Percentiles rank a stretch among this genome's conserved stretches.
phyloP scores from a whole-genome alignment of 1,140 invertebrate genomes.

The Aphelenchoides avenae region DNA sequence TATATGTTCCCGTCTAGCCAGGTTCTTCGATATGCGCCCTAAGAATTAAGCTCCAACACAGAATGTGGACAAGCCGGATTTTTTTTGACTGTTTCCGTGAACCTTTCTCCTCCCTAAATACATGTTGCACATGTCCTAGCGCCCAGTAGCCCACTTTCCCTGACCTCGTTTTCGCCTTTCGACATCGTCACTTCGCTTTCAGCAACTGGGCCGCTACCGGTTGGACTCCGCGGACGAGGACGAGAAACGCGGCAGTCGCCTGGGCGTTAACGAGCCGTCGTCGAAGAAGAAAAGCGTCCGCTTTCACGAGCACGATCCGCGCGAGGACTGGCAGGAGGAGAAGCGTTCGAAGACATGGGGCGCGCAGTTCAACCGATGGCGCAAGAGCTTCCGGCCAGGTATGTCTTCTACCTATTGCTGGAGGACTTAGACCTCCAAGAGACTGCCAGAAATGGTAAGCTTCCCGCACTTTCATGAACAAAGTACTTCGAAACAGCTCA shows the following conservation, averaged over 20 bases:
- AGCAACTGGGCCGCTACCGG: slow-evolving; percentile 46
- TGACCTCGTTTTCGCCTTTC: no score
- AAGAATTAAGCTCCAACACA: neutral
- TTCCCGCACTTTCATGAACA: no score
- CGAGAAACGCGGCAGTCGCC: slow-evolving; percentile 7
- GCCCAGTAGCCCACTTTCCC: no score
- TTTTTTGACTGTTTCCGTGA: neutral
- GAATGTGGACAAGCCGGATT: neutral
- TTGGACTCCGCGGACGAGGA: slow-evolving; percentile 38
- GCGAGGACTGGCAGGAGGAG: slow-evolving; percentile 40
- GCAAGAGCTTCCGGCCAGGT: slow-evolving; percentile 17
- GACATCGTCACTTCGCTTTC: slow-evolving; percentile 16
- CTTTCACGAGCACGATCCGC: slow-evolving; percentile 36
- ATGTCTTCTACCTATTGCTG: no score
- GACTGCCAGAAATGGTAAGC: no score
- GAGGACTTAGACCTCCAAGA: no score
- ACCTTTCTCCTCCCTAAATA: neutral
- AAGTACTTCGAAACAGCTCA: no score
- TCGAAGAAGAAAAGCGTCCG: slow-evolving; percentile 35
- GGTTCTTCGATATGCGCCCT: neutral
- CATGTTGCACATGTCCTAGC: slow-evolving; percentile 2
- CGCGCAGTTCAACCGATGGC: slow-evolving; percentile 30
- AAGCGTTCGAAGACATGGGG: slow-evolving; percentile 24
- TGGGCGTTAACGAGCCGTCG: slow-evolving; percentile 4
- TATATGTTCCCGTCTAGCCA: no score